Percentiles rank a stretch among this genome's conserved stretches.
Conservation (phyloP, 1,140 invertebrate species). For the Arctopsyche grandis region DNA sequence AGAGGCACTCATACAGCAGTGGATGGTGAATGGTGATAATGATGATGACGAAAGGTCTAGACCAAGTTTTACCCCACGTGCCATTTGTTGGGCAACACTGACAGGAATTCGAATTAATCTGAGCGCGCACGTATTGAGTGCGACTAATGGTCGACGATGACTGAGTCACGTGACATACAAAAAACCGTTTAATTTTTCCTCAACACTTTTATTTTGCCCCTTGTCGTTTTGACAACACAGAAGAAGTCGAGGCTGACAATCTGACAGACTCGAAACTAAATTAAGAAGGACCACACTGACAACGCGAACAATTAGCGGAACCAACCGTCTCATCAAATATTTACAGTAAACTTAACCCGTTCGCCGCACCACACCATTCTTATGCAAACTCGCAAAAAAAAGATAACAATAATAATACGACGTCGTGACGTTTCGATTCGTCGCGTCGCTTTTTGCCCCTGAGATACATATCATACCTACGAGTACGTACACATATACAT, state of each 20-base stretch:
- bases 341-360: slow-evolving; percentile 13
- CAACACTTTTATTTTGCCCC: too few species aligned
- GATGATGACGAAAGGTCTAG: too few species aligned
- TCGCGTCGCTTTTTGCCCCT: neutral
- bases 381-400: slow-evolving; percentile 5
- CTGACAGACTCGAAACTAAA: neutral
- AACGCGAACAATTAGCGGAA: slow-evolving; percentile 15
- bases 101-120: slow-evolving; percentile 12
- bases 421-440: slow-evolving; percentile 13
- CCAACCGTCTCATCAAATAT: slow-evolving; percentile 8
- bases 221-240: neutral
- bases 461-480: too few species aligned
- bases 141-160: slow-evolving; percentile 16
- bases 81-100: neutral
- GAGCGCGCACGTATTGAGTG: slow-evolving; percentile 10
- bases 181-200: slow-evolving; percentile 13
- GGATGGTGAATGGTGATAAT: too few species aligned
- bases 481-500: too few species aligned
- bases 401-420: neutral
- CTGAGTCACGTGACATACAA: slow-evolving; percentile 20
- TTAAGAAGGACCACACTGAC: slow-evolving; percentile 17
- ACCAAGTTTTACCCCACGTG: too few species aligned
- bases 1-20: too few species aligned
- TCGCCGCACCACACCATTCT: neutral
- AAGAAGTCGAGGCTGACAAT: neutral